Evolutionary conservation across 2,888 invertebrate species (phyloP), one percentile per base, ranked within the genome.

Genomic region (Caenorhabditis sp.): DNA sequence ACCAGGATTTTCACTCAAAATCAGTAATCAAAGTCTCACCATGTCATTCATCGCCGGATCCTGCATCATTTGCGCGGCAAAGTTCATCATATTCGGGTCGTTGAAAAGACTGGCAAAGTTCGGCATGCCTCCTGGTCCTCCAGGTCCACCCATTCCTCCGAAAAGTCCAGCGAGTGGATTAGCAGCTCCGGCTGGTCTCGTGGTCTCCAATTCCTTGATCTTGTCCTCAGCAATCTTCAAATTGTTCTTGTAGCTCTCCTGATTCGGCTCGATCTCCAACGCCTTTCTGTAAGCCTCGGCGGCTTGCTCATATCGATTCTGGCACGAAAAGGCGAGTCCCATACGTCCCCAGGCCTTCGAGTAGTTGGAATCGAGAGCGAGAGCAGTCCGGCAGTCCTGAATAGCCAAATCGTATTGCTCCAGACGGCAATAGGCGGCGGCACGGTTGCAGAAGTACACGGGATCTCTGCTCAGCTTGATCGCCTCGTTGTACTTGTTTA

Each of bases 381-480:
- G 94, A 5, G 99, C 97, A 55, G 95, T 95, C 88, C 95, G 95
- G 92, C 97, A 98, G 93, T 99, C 98, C 67, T 95, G 94, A 67
- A 98, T 95, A 13, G 97, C 96, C 80, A 94, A 94, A 72, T 95
- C 94, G 91, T 96, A 95, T 90, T 96, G 95, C 61, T 95, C 95
- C 85, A 97, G 93, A 92, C 97, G 96, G 92, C 96, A 97, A 92
- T 95, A 95, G 0, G 97, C 97, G 1, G 98, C 98, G 56, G 98
- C 99, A 86, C 94, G 95, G 92, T 99, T 99, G 92, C 98, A 97
- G 92, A 96, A 98, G 93, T 95, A 98, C 35, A 98, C 96, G 0
- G 98, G 95, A 93, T 98, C 98, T 82, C 94, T 94, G 26, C 95
- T 95, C 74, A 96, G 93, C 88, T 95, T 94, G 85, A 99, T 96